These are phyloP conservation scores for Catharus minimus DNA, from an alignment of 2,113 vertebrate genomes.

Conservation along the genomic window DNA sequence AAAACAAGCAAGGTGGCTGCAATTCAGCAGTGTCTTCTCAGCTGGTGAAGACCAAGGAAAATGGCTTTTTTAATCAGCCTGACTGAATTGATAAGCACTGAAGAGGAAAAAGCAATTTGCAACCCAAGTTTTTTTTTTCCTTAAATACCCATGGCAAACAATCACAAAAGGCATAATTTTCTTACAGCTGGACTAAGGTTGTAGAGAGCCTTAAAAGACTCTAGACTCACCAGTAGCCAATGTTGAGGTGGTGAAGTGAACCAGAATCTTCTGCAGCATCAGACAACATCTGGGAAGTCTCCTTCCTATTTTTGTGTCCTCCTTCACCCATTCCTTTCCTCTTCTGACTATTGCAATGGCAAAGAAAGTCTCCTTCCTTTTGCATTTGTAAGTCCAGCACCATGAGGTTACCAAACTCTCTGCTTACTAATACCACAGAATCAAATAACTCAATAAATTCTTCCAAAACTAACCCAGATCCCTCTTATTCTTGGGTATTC, in stretches of 20 bases:
- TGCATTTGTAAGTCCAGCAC: rapidly evolving
- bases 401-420: neutral
- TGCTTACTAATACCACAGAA: neutral
- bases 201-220: neutral
- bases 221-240: neutral
- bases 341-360: neutral
- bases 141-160: neutral
- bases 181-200: neutral
- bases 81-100: neutral
- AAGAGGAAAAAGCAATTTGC: neutral
- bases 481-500: neutral
- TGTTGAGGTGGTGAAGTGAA: neutral
- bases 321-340: neutral
- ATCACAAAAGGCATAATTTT: neutral
- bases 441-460: neutral
- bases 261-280: neutral
- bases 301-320: neutral
- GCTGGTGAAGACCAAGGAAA: neutral
- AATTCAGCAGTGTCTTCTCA: neutral
- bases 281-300: neutral
- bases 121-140: neutral
- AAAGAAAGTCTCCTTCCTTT: neutral
- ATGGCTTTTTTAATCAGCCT: neutral
- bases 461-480: conserved; percentile 18
- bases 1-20: neutral